A percentile compares a stretch with the other conserved stretches of the same genome.
These are phyloP conservation scores for Thumatha senex DNA, from an alignment of 2,888 invertebrate species.

Conservation along the genomic window DNA sequence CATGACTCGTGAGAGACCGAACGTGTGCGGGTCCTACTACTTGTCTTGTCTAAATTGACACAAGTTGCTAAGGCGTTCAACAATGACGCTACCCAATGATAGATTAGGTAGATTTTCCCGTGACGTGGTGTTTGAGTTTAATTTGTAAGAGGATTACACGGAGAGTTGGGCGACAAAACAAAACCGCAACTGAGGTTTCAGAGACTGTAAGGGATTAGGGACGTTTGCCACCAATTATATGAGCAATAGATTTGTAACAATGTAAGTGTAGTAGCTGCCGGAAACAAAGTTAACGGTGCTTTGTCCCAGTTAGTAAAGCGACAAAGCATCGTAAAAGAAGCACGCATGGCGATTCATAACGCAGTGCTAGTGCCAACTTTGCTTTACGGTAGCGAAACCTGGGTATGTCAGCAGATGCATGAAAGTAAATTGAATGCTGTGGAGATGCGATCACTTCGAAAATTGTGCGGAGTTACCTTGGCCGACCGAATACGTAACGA, in stretches of 20 bases:
- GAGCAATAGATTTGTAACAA: not conserved
- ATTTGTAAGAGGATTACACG: slow-evolving; percentile 10
- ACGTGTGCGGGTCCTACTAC: slow-evolving; percentile 41
- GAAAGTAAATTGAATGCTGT: too few species aligned
- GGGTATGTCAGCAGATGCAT: too few species aligned
- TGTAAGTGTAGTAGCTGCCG: too few species aligned
- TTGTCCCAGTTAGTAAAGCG: too few species aligned
- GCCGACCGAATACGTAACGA: too few species aligned
- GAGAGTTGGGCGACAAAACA: slow-evolving; percentile 24
- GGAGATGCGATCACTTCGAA: too few species aligned
- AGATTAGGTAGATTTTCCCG: slow-evolving; percentile 1
- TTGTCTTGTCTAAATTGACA: slow-evolving; percentile 37
- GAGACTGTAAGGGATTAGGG: slow-evolving; percentile 23
- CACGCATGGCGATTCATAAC: too few species aligned
- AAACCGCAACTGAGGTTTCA: slow-evolving; percentile 17
- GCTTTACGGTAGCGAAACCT: too few species aligned
- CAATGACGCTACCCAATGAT: not conserved
- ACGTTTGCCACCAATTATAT: slow-evolving; percentile 9
- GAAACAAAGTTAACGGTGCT: too few species aligned
- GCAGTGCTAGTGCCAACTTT: too few species aligned
- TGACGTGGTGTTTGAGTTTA: not conserved
- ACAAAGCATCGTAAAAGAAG: too few species aligned
- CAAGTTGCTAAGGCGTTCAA: not conserved
- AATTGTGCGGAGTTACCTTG: too few species aligned
- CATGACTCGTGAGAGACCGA: slow-evolving; percentile 42